Evolutionary conservation across 1,140 invertebrate species (phyloP).

Genomic region (Acromyrmex echinatior): DNA sequence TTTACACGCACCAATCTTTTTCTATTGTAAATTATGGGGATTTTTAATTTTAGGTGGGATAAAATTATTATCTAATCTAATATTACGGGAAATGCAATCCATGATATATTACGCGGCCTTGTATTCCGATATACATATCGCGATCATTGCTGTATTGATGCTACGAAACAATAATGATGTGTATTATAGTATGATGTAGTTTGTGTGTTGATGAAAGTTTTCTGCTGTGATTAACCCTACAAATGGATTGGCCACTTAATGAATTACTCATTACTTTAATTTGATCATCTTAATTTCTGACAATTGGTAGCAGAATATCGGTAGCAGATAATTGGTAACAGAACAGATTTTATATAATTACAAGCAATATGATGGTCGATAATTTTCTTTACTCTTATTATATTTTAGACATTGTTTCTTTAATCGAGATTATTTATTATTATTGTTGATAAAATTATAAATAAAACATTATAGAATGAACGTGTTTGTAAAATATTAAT

Average conservation of each 20-base stretch:
- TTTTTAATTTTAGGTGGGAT: not conserved
- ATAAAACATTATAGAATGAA: not conserved
- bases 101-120: not conserved
- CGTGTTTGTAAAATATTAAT: not conserved
- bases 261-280: conserved; percentile 22
- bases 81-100: conserved; percentile 36
- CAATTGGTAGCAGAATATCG: not conserved
- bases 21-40: conserved; percentile 44
- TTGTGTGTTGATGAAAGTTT: conserved; percentile 84
- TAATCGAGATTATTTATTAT: conserved; percentile 15
- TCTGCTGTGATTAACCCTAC: conserved; percentile 81
- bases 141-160: conserved; percentile 37
- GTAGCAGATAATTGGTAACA: not conserved
- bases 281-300: conserved; percentile 8
- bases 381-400: conserved; percentile 4
- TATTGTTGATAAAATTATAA: not conserved
- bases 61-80: conserved; percentile 44
- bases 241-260: conserved; percentile 67
- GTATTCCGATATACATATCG: conserved; percentile 25
- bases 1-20: conserved; percentile 31
- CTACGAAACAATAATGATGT: conserved; percentile 85
- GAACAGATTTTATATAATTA: not conserved
- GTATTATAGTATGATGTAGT: conserved; percentile 86
- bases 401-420: not conserved
- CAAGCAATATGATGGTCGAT: conserved; percentile 12